Conservation (phyloP, 2,797 vertebrate species). For the Pogoniulus pusillus region DNA sequence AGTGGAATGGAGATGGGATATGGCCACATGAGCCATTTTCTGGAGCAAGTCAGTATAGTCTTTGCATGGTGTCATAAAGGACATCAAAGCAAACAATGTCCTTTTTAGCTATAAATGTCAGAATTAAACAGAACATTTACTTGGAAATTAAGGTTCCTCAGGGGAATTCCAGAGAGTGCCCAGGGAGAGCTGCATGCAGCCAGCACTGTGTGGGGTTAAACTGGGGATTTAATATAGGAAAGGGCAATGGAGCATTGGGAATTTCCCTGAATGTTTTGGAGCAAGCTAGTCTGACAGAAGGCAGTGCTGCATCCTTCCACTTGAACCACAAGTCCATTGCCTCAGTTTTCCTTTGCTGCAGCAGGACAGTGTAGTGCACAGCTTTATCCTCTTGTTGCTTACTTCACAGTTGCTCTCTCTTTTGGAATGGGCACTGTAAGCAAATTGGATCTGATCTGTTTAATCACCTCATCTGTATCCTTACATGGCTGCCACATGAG, state of each 20-base stretch:
- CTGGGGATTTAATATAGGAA: neutral
- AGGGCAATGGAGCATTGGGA: neutral
- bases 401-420: neutral
- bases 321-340: neutral
- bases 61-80: neutral
- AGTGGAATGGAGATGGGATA: neutral
- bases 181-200: neutral
- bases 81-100: neutral
- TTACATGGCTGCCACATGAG: neutral
- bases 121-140: neutral
- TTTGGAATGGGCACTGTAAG: neutral
- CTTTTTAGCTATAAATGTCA: neutral
- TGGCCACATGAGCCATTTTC: neutral
- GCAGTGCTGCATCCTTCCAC: neutral
- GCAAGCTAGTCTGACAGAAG: neutral
- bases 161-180: neutral
- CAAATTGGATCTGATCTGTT: neutral
- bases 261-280: neutral
- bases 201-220: neutral
- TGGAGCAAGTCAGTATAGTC: neutral
- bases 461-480: neutral
- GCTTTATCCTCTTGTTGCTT: neutral
- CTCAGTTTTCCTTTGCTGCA: neutral
- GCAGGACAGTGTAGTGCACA: neutral
- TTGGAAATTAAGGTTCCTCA: neutral